phyloP scores from a whole-genome alignment of 2,888 invertebrate species.

The Octodonta nipae region DNA sequence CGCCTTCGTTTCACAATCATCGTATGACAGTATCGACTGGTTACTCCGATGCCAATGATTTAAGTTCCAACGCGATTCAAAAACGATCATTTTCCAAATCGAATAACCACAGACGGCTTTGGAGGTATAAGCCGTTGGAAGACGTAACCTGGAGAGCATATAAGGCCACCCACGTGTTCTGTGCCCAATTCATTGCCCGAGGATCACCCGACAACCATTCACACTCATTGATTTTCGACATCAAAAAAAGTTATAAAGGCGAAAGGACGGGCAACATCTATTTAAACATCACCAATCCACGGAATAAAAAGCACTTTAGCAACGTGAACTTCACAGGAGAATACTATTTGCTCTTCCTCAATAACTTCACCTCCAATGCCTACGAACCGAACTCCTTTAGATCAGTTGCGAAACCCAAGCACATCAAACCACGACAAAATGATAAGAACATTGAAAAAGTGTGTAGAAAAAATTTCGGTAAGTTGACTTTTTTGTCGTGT shows the following conservation, averaged over 20 bases:
- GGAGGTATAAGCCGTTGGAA: slow-evolving; percentile 30
- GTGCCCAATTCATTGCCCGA: slow-evolving; percentile 36
- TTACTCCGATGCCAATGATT: too few species aligned
- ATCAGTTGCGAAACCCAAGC: slow-evolving; percentile 42
- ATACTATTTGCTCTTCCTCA: slow-evolving; percentile 46
- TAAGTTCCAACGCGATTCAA: too few species aligned
- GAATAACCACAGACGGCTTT: slow-evolving; percentile 11
- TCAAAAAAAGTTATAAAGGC: slow-evolving; percentile 49
- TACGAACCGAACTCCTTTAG: too few species aligned
- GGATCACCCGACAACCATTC: slow-evolving; percentile 39
- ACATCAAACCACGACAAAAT: slow-evolving; percentile 20
- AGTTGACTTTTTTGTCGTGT: too few species aligned
- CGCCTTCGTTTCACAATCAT: too few species aligned
- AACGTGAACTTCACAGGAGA: slow-evolving; percentile 21
- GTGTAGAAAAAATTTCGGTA: slow-evolving; percentile 27
- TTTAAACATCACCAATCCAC: slow-evolving; percentile 31
- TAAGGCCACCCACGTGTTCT: slow-evolving; percentile 52
- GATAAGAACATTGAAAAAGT: slow-evolving; percentile 22
- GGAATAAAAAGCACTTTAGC: slow-evolving; percentile 33
- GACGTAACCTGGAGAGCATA: slow-evolving; percentile 52
- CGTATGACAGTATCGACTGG: too few species aligned
- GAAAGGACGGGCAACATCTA: slow-evolving; percentile 34
- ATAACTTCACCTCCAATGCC: slow-evolving; percentile 42
- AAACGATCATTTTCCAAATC: too few species aligned
- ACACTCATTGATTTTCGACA: slow-evolving; percentile 36